Percentiles rank a stretch among this genome's conserved stretches.
phyloP scores from a whole-genome alignment of 2,113 vertebrate genomes.

The Romanogobio albipinnatus region DNA sequence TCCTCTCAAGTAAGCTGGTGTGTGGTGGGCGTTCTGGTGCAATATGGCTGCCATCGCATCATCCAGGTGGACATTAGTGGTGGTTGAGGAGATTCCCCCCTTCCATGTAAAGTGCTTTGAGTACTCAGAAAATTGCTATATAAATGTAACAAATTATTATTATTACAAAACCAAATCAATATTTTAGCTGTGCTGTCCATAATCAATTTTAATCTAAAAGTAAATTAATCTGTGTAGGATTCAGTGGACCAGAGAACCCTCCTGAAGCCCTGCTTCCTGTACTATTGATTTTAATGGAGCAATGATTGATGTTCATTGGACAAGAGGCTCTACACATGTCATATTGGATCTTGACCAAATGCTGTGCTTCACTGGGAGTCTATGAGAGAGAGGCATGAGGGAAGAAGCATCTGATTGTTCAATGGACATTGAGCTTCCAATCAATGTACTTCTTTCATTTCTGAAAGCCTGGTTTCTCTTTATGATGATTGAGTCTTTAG shows the following conservation, averaged over 20 bases:
- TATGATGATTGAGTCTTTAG: neutral
- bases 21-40: too few relatives aligned
- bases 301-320: neutral
- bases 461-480: neutral
- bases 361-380: neutral
- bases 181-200: neutral
- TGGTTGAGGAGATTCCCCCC: too few relatives aligned
- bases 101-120: too few relatives aligned
- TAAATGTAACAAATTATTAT: too few relatives aligned
- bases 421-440: neutral
- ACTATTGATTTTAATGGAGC: neutral
- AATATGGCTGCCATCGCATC: too few relatives aligned
- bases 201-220: neutral
- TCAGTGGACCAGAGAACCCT: neutral
- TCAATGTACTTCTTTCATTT: neutral
- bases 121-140: too few relatives aligned
- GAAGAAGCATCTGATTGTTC: neutral
- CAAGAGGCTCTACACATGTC: neutral
- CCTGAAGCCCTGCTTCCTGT: neutral
- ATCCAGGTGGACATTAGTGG: too few relatives aligned
- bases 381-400: neutral
- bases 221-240: neutral
- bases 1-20: too few relatives aligned
- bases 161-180: neutral
- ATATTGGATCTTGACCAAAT: neutral